These are phyloP conservation scores for Cervus canadensis DNA, from an alignment of 2,113 vertebrate species.

Conservation along the genomic window DNA sequence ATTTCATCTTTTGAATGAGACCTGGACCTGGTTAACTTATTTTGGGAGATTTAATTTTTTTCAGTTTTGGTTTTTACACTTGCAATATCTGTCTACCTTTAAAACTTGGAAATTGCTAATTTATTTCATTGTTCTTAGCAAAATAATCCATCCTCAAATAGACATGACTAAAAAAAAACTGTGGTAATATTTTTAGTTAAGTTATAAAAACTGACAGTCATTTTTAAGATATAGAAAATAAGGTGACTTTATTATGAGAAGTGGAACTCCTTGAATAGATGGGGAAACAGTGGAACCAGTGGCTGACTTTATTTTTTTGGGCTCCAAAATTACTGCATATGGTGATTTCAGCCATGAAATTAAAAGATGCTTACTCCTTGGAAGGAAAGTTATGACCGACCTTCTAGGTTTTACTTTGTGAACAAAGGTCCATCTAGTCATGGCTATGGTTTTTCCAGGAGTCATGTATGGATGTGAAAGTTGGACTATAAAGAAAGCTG, in stretches of 20 bases:
- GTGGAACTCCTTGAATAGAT: no score
- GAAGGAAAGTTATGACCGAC: no score
- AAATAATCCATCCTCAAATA: background rate
- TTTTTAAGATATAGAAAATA: background rate
- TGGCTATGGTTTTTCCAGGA: no score
- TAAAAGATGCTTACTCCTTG: no score
- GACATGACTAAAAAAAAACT: background rate
- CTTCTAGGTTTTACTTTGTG: no score
- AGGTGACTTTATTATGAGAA: background rate
- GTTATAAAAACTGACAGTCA: background rate
- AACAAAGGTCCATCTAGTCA: no score
- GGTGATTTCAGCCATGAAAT: no score
- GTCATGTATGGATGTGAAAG: no score
- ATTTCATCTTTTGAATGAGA: background rate
- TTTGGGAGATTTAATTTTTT: background rate
- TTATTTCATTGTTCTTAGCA: background rate
- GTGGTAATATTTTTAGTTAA: background rate
- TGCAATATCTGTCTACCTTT: background rate
- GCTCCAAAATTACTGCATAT: no score
- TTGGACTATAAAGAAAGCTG: no score
- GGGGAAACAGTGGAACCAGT: no score
- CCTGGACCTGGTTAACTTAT: background rate
- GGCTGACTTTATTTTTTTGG: no score
- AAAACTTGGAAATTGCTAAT: background rate
- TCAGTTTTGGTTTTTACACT: background rate